phyloP scores from a whole-genome alignment of 2,888 invertebrate species.

The Mythimna ferrago region DNA sequence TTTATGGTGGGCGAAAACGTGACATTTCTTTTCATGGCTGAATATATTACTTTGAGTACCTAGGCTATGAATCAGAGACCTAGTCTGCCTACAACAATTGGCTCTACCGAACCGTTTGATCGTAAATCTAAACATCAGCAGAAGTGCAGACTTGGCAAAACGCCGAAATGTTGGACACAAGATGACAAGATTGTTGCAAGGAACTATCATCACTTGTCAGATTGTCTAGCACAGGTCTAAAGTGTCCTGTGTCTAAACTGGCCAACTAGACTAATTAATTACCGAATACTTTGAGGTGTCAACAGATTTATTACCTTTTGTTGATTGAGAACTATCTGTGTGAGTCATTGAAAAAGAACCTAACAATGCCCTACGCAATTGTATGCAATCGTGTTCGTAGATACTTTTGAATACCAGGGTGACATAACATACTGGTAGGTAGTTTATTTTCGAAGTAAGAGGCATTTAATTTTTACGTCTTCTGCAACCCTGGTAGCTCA shows the following conservation, averaged over 20 bases:
- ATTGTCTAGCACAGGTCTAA: conserved; percentile 29
- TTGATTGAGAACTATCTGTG: conserved; percentile 42
- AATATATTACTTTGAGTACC: conserved; percentile 22
- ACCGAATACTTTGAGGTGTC: conserved; percentile 36
- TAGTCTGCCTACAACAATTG: conserved; percentile 12
- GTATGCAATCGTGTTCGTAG: background rate
- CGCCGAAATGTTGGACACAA: conserved; percentile 30
- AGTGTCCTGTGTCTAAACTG: conserved; percentile 31
- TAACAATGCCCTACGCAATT: background rate
- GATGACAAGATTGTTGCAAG: conserved; percentile 31
- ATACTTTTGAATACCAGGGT: conserved; percentile 4
- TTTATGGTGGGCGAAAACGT: conserved; percentile 15
- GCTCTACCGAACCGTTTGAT: conserved; percentile 14
- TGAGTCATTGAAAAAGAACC: conserved; percentile 8
- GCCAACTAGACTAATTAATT: conserved; percentile 39
- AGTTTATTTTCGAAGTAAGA: background rate
- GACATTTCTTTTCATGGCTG: conserved; percentile 14
- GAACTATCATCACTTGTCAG: conserved; percentile 50
- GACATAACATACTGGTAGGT: background rate
- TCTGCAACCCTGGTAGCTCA: background rate
- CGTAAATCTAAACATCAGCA: conserved; percentile 47
- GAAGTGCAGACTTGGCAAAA: conserved; percentile 37
- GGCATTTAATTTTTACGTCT: background rate
- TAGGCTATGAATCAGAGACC: conserved; percentile 34
- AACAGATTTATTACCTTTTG: conserved; percentile 39